phyloP scores from a whole-genome alignment of 2,797 vertebrate species.

The Tragopan temminckii region DNA sequence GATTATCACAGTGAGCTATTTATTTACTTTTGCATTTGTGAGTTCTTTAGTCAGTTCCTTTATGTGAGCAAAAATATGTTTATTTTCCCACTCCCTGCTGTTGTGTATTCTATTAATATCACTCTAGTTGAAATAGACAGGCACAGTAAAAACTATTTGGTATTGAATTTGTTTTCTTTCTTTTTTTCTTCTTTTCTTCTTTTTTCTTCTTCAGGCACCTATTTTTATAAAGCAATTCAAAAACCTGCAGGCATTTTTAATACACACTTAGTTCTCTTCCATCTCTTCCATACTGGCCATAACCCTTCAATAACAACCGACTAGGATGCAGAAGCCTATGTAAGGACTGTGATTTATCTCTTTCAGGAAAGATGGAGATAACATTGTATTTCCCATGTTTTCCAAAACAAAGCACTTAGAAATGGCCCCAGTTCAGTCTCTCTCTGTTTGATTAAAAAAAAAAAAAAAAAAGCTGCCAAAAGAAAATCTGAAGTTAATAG shows the following conservation, averaged over 20 bases:
- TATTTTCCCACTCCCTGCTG: conserved; percentile 83
- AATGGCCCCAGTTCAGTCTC: neutral
- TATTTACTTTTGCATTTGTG: conserved; percentile 86
- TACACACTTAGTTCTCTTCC: neutral
- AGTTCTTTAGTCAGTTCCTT: conserved; percentile 83
- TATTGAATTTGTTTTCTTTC: conserved; percentile 80
- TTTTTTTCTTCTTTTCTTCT: conserved; percentile 46
- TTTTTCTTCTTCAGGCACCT: conserved; percentile 67
- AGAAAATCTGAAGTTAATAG: neutral
- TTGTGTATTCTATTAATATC: conserved; percentile 84
- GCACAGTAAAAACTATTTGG: conserved; percentile 76
- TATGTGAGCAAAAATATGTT: conserved; percentile 81
- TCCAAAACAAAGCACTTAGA: conserved; percentile 15
- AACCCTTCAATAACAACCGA: neutral
- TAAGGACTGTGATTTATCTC: neutral
- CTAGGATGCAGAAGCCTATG: neutral
- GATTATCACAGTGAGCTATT: conserved; percentile 79
- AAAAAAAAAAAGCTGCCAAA: neutral
- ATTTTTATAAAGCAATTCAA: conserved; percentile 72
- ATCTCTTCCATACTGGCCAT: conserved; percentile 21
- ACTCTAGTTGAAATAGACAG: conserved; percentile 80
- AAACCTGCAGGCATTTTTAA: conserved; percentile 40
- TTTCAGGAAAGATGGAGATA: neutral
- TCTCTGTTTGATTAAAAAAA: conserved; percentile 11
- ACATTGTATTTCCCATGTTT: neutral